Conservation (phyloP, 2,888 invertebrate genomes). For the Chaetoderma sp. region DNA sequence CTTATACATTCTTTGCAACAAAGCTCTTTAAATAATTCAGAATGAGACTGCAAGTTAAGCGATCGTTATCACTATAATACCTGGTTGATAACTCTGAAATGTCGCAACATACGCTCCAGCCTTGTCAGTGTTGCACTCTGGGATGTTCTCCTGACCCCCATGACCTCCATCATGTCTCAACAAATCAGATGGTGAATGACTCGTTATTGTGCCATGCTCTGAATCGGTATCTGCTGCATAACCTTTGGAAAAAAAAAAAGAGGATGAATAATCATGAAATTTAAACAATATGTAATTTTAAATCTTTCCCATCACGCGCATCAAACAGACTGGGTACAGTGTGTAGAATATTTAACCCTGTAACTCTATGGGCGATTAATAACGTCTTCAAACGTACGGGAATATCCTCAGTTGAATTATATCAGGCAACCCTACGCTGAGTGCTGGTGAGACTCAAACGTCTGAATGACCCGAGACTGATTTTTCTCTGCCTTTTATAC, state of each 20-base stretch:
- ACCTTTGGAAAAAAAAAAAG: slow-evolving; percentile 47
- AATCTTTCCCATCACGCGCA: neutral
- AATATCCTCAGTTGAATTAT: no score
- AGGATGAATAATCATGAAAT: no score
- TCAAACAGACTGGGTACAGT: neutral
- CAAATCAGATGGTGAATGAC: slow-evolving; percentile 54
- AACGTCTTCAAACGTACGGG: no score
- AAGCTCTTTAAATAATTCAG: no score
- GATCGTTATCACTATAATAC: slow-evolving; percentile 20
- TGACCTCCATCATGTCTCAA: neutral
- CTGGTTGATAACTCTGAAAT: slow-evolving; percentile 34
- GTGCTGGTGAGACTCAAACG: no score
- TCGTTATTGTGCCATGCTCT: slow-evolving; percentile 78
- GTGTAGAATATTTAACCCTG: no score
- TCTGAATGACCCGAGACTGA: no score
- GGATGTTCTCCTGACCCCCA: neutral
- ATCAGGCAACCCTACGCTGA: no score
- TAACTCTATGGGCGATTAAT: no score
- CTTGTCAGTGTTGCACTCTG: neutral
- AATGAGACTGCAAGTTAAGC: no score
- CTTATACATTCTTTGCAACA: no score
- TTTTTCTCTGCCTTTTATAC: no score
- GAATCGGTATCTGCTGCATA: slow-evolving; percentile 81
- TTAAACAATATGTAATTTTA: neutral
- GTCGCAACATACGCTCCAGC: slow-evolving; percentile 27